These are phyloP conservation scores for Nycticebus coucang DNA, from an alignment of 2,113 vertebrate species.

Conservation along the genomic window DNA sequence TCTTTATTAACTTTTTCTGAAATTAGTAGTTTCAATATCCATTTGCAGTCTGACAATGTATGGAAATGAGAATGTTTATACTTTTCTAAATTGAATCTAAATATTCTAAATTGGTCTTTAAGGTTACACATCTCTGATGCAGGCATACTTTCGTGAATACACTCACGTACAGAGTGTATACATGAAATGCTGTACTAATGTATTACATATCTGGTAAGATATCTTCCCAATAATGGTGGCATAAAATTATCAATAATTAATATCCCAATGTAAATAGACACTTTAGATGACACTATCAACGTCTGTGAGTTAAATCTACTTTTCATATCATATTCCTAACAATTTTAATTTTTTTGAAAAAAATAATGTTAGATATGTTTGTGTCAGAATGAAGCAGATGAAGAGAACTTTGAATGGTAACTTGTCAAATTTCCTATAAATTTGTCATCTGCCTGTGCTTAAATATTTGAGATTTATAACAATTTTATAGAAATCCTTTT, in stretches of 20 bases:
- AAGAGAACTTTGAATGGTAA: not conserved
- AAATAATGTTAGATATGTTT: not conserved
- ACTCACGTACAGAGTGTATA: not conserved
- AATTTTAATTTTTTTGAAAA: not conserved
- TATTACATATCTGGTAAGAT: not conserved
- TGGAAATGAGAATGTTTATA: conserved; percentile 34
- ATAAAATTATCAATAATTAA: not conserved
- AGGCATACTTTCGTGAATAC: no score
- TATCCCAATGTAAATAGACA: not conserved
- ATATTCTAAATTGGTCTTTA: not conserved
- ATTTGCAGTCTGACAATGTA: not conserved
- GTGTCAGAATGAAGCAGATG: not conserved
- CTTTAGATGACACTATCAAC: not conserved
- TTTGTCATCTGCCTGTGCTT: not conserved
- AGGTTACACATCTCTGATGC: not conserved
- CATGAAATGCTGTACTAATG: not conserved
- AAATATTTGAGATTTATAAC: not conserved
- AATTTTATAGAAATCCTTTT: conserved; percentile 1
- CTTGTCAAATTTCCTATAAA: not conserved
- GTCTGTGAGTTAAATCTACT: not conserved
- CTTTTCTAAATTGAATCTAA: not conserved
- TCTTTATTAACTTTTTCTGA: conserved; percentile 30
- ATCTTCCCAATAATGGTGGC: not conserved
- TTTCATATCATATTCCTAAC: not conserved
- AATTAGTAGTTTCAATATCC: conserved; percentile 38